phyloP scores from a whole-genome alignment of 2,888 invertebrate genomes.

The Chelonus formosanus region DNA sequence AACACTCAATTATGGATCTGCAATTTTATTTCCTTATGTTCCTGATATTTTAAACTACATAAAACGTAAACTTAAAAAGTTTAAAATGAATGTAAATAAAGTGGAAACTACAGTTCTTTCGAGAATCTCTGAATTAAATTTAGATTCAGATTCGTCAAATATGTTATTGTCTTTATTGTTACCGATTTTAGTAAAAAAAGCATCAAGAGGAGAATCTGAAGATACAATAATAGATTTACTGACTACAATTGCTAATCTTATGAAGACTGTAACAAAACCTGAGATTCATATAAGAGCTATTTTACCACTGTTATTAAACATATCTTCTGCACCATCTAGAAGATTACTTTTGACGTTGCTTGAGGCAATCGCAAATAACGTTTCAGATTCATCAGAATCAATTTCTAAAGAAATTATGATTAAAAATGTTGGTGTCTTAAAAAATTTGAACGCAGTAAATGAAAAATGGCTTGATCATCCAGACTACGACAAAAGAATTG shows the following conservation, averaged over 20 bases:
- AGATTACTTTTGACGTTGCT: slow-evolving; percentile 70
- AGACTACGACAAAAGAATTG: slow-evolving; percentile 83
- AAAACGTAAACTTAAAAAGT: slow-evolving; percentile 72
- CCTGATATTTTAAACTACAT: slow-evolving; percentile 76
- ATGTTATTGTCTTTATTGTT: slow-evolving; percentile 75
- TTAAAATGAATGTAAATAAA: slow-evolving; percentile 71
- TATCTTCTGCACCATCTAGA: slow-evolving; percentile 73
- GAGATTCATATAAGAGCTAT: slow-evolving; percentile 75
- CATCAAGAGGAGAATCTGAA: slow-evolving; percentile 71
- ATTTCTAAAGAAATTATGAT: slow-evolving; percentile 63
- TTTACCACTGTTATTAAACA: slow-evolving; percentile 77
- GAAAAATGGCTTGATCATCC: slow-evolving; percentile 92
- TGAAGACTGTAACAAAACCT: slow-evolving; percentile 74
- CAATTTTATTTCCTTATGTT: slow-evolving; percentile 79
- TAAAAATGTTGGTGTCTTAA: slow-evolving; percentile 69
- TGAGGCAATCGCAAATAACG: slow-evolving; percentile 71
- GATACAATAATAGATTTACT: slow-evolving; percentile 77
- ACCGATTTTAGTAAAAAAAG: slow-evolving; percentile 76
- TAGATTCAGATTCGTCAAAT: slow-evolving; percentile 74
- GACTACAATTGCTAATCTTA: slow-evolving; percentile 78
- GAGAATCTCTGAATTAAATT: slow-evolving; percentile 78
- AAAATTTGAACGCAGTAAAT: slow-evolving; percentile 87
- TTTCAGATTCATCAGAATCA: slow-evolving; percentile 61
- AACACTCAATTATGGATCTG: slow-evolving; percentile 74
- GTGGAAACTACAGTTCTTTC: slow-evolving; percentile 79